These are phyloP conservation scores for Diachrysia chrysitis DNA, from an alignment of 2,888 invertebrate genomes.

Conservation along the genomic window DNA sequence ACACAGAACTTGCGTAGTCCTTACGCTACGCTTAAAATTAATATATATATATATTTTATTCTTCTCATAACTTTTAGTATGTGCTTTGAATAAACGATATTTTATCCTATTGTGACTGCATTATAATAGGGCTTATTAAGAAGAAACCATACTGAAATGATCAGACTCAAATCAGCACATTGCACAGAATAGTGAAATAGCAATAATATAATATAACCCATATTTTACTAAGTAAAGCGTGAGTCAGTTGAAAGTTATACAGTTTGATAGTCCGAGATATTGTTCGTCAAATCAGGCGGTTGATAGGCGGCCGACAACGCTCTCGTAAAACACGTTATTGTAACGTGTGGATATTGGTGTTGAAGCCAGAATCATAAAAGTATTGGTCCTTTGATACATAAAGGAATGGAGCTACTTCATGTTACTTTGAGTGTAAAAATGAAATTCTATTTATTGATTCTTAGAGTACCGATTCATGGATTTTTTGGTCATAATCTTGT, in stretches of 20 bases:
- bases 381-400: background rate
- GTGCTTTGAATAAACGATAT: background rate
- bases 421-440: too few species aligned
- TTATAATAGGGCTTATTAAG: too few species aligned
- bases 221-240: background rate
- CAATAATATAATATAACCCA: background rate
- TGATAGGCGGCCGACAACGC: slow-evolving; percentile 26
- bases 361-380: background rate
- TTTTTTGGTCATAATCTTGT: too few species aligned
- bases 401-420: background rate
- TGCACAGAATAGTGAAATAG: background rate
- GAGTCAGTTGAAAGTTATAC: slow-evolving; percentile 20
- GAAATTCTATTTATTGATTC: too few species aligned
- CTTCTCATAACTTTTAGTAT: background rate
- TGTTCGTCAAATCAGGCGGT: slow-evolving; percentile 18
- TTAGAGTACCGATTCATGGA: too few species aligned
- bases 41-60: too few species aligned
- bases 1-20: background rate
- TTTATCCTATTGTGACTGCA: background rate
- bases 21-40: too few species aligned
- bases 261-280: slow-evolving; percentile 30
- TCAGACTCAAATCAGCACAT: too few species aligned
- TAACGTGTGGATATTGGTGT: background rate
- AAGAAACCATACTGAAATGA: too few species aligned
- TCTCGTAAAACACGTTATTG: slow-evolving; percentile 34